Evolutionary conservation across 2,113 vertebrate genomes (phyloP).

Genomic region (Tupaia chinensis): DNA sequence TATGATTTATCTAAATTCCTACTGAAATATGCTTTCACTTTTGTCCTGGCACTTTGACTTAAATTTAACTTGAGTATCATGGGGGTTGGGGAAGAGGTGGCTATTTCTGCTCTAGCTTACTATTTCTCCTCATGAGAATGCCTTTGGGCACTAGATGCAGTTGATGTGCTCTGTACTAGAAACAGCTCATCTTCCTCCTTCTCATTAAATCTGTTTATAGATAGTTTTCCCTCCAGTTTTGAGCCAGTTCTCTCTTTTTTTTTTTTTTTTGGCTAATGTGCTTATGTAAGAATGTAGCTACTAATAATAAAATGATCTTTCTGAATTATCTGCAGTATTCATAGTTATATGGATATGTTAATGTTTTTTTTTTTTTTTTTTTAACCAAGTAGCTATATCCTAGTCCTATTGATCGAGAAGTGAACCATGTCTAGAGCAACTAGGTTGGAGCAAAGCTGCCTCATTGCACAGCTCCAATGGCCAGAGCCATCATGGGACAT

Average conservation of each 20-base stretch:
- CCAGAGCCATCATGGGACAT: rapidly evolving
- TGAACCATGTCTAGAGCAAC: not conserved
- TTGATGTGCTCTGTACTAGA: not conserved
- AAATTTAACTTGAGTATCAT: not conserved
- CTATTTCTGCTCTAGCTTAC: not conserved
- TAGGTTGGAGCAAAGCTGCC: not conserved
- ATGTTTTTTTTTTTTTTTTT: not conserved
- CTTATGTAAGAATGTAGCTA: not conserved
- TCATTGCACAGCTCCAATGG: not conserved
- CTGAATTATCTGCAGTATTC: not conserved
- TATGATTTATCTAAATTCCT: not conserved
- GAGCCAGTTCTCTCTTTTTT: not conserved
- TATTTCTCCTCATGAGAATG: not conserved
- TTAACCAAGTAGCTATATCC: not conserved
- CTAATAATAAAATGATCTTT: not conserved
- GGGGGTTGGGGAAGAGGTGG: not conserved
- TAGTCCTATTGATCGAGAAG: not conserved
- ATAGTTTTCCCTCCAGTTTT: not conserved
- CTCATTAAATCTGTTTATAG: not conserved
- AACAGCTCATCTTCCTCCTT: not conserved
- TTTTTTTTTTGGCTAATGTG: constrained; percentile 20
- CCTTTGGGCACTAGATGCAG: not conserved
- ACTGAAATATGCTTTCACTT: not conserved
- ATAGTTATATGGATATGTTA: not conserved
- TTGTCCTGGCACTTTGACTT: not conserved